Base-by-base conservation (phyloP, 2,113 vertebrate species). In the Oophaga pumilio region DNA sequence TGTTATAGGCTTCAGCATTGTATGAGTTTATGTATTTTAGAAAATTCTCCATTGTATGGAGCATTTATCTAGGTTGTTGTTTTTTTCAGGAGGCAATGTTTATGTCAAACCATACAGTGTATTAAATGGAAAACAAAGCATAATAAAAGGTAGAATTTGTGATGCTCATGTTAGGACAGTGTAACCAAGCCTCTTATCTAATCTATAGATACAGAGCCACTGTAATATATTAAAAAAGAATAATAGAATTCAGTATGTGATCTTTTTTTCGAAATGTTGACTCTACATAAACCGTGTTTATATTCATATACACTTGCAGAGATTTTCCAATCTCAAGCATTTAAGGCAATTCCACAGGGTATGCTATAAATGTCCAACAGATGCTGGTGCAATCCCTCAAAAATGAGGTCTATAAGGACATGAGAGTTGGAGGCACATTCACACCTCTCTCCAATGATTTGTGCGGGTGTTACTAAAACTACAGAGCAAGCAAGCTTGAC, bases 1-100 rank as follows among this genome's bases (percentile, higher is more conserved):
- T 88, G 49, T 84, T 83, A 68, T 83, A 22, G 33, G 62, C 81
- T 64, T 83, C 62, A 69, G 52, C 66, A 56, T 73, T 84, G 13
- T 59, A 85, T 85, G 66, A 74, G 57, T 17, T 85, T 26, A 74
- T 74, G 83, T 56, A 84, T 57, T 64, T 73, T 66, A 56, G 62
- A 22, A 83, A 69, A 83, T 83, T 83, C 81, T 53, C 62, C 33
- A 80, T 33, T 80, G 56, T 79, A 53, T 18, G 26, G 49, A 62
- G 20, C 18, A 64, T 66, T 62, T 33, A 11, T 43, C 56, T 60
- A 12, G 56, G 50, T 43, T 43, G 33, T 43, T 28, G 28, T 14
- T 28, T 74, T 74, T 43, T 11, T 24, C 11, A 1, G 56, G 52
- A 59, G 8, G 22, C 8, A 79, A 28, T 59, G 24, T 59, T 79